Percentiles rank a stretch among this genome's conserved stretches.
phyloP scores from a whole-genome alignment of 2,797 vertebrate species.

The Protosalanx chinensis region DNA sequence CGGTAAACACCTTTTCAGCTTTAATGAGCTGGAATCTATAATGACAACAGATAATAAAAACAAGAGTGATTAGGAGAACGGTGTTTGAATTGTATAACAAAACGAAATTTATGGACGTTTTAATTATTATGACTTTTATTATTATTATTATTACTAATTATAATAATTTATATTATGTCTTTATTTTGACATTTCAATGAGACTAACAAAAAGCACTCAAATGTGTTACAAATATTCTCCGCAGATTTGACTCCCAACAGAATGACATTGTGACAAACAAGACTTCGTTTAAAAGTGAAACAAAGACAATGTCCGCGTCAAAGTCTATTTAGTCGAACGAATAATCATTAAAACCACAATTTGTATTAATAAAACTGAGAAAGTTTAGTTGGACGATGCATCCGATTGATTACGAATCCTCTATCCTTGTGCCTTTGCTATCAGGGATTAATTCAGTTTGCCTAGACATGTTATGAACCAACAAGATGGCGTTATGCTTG shows the following conservation, averaged over 20 bases:
- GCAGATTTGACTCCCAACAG: too few species aligned
- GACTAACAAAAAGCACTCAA: too few species aligned
- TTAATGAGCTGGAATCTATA: too few species aligned
- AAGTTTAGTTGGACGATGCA: conserved; percentile 63
- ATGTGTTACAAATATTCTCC: too few species aligned
- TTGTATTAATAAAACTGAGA: background rate
- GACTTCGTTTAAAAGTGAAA: background rate
- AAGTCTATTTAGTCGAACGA: background rate
- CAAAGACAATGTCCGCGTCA: background rate
- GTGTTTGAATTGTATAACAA: too few species aligned
- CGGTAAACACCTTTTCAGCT: too few species aligned
- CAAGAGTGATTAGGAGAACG: background rate
- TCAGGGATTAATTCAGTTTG: conserved; percentile 82
- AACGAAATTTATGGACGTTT: too few species aligned
- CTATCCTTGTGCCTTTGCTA: conserved; percentile 66
- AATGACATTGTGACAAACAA: background rate
- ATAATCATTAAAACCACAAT: background rate
- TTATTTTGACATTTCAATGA: too few species aligned
- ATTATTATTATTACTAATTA: too few species aligned
- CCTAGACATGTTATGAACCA: conserved; percentile 53
- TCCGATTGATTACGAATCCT: conserved; percentile 77
- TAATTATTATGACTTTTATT: too few species aligned
- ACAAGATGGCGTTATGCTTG: conserved; percentile 67
- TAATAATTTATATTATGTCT: too few species aligned
- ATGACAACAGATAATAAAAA: background rate